Evolutionary conservation across 2,888 invertebrate species (phyloP), one percentile per base, ranked within the genome.

Genomic region (Camptogramma bilineatum): DNA sequence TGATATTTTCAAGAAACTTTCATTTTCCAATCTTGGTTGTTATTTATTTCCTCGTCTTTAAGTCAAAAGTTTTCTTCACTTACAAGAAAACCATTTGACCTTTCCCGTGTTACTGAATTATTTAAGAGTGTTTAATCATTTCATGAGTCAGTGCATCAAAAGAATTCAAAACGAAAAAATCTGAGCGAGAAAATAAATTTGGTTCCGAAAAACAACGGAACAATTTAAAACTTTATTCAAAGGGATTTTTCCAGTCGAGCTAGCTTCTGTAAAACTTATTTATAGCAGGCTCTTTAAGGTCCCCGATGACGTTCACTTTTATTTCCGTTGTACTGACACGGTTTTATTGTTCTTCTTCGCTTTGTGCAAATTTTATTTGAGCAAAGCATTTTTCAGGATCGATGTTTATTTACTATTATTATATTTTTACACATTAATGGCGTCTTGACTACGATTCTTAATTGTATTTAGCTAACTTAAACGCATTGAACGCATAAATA

Each of bases 241-340:
- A 62, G 50, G 62, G 53, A 61, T 60, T 65, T 62, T 65, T 62
- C 53, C 57, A 51, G 46, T 46, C 53, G 44, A 61, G 60, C 61
- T 58, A 58, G 61, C 65, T 62, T 64, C 60, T 68, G 52, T 59
- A 47, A 24, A 68, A 52, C 52, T 68, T 56, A 59, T 65, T 66
- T 60, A 61, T 53, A 62, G 56, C 65, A 17, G 59, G 42, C 60
- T 59, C 51, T 64, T 50, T 64, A 64, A 60, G 64, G 64, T 64
- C 60, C 61, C 61, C 18, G 50, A 61, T 61, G 57, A 65, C 57
- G 48, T 34, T 54, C 42, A 57, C 47, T 66, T 66, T 63, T 62
- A 66, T 66, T 66, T 53, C 56, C 47, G 31, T 59, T 58, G 56
- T 61, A 56, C 53, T 54, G 61, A 62, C 64, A 64, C 52, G 34